phyloP scores from a whole-genome alignment of 2,888 invertebrate genomes.

The Plagodis pulveraria region DNA sequence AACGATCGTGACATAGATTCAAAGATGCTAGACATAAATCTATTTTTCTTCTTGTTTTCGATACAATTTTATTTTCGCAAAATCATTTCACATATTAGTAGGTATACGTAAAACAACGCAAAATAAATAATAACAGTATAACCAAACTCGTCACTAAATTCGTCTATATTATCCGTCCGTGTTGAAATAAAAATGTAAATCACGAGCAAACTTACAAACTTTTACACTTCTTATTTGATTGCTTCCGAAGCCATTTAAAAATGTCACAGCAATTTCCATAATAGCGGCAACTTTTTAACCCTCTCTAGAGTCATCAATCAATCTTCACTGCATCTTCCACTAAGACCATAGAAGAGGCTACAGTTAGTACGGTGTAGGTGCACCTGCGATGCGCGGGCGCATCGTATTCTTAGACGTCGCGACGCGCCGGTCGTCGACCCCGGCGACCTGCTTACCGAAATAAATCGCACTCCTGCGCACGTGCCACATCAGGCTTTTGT shows the following conservation, averaged over 20 bases:
- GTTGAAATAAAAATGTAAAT: no score
- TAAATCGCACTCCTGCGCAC: constrained; percentile 63
- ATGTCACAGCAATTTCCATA: constrained; percentile 41
- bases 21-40: background rate
- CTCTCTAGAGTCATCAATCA: constrained; percentile 26
- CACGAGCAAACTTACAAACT: constrained; percentile 2
- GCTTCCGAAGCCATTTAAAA: constrained; percentile 19
- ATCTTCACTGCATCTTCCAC: constrained; percentile 12
- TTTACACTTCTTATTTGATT: constrained; percentile 22
- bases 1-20: constrained; percentile 18
- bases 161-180: no score
- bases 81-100: no score
- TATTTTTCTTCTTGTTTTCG: no score
- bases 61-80: no score
- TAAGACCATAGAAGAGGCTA: constrained; percentile 6
- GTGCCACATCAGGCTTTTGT: constrained; percentile 56
- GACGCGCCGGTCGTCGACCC: constrained; percentile 75
- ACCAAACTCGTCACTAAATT: no score
- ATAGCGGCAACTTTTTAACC: constrained; percentile 26
- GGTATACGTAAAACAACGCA: no score
- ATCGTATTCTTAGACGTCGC: constrained; percentile 78
- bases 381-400: constrained; percentile 78
- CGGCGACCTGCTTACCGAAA: constrained; percentile 81
- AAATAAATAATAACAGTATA: no score
- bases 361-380: constrained; percentile 37